Base-by-base conservation (phyloP, 23 tunicate genomes). In the Halocynthia roretzi region DNA sequence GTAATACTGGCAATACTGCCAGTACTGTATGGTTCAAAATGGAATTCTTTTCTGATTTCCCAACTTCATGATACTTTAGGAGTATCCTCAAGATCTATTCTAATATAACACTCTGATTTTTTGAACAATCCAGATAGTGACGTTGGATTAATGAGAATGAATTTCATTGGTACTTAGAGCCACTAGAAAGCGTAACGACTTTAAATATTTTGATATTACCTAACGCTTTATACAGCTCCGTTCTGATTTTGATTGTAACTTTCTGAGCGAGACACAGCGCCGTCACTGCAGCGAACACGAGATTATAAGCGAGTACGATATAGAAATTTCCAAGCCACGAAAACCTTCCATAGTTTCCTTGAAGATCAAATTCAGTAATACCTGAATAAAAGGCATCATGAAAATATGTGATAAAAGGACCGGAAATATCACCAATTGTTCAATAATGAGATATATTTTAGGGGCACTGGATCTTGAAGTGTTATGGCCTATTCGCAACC, bases 321-420 rank as follows among this genome's bases (percentile, higher is more conserved):
- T 85, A 81, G 55, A 85, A 86, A 58, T 92, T 83, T 53, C 92
- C 98, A 22, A 92, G 85, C 98, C 98, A 92, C 44, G 81, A 82
- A 50, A 92, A 86, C 51, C 76, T 73, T 15, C 98, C 92, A 68
- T 82, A 92, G 52, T 80, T 92, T 49, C 98, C 98, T 82, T 92
- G 98, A 21, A 92, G 80, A n/a, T 83, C 98, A 78, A 92, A 92
- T 21, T 81, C 87, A 49, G 98, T 92, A 6, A 92, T 86, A 12
- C 98, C 98, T 92, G 79, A 70, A 76, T 68, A 66, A 7, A 70
- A 63, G 77, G 44, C 17, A n/a, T 17, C 14, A 5, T 68, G 21
- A n/a, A n/a, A n/a, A 20, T n/a, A 18, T 31, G 44, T 31, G 2
- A 4, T 0, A 31, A 31, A 31, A 31, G 44, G 44, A 31, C 44